Base-by-base conservation (phyloP, 2,113 vertebrate species). In the Oncorhynchus mykiss region DNA sequence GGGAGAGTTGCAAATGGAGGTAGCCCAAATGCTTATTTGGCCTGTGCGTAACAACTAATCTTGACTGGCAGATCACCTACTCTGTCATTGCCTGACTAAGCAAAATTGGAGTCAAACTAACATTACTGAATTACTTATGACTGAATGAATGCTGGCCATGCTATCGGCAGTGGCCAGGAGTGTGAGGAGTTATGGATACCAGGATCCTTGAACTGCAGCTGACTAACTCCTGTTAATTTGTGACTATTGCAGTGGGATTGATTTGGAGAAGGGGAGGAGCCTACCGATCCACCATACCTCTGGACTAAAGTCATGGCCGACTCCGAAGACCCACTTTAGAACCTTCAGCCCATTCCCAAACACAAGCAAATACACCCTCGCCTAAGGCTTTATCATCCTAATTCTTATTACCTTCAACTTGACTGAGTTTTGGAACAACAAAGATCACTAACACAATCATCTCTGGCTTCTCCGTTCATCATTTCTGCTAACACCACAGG, bases 311-410 rank as follows among this genome's bases (percentile, higher is more conserved):
- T 70, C 74, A 88, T 88, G 86, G 84, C 75, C 18, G 86, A 88
- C 4, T 2, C 62, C 0, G 82, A 86, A 71, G 86, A 87, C 73
- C 86, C 86, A 13, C 84, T 86, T 78, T 87, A 87, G 86, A 82
- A 51, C 54, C n/a, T 71, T 45, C 45, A 68, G 59, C 24, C 67
- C 22, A 22, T 68, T 51, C 27, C 9, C 70, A 51, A 64, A 49
- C 74, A 67, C 48, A 67, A 48, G 20, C 72, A 5, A 54, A 65
- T 62, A 72, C 67, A 64, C 13, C 49, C 62, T 39, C 59, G 25
- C 54, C 70, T 18, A 4, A 54, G 16, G 51, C 51, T 54, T 54
- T 54, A 16, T 54, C 4, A 54, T 54, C 51, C 51, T 14, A 54
- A 18, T 54, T 54, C 16, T 54, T 54, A 54, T 4, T 18, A 54